Base-by-base conservation (phyloP, 2,113 vertebrate genomes). In the Rhipidura dahli region DNA sequence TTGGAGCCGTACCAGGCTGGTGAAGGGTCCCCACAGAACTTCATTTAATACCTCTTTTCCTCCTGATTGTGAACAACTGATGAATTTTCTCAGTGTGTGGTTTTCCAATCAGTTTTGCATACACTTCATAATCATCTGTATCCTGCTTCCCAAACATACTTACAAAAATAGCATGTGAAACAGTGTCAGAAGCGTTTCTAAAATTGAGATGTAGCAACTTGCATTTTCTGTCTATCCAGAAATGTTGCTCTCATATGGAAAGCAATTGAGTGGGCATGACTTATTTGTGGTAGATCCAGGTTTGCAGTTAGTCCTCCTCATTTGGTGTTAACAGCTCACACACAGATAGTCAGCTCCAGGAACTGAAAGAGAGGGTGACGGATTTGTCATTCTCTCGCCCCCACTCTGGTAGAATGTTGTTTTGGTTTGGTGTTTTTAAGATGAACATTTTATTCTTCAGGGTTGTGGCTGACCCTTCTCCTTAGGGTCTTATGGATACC, bases 41-140 rank as follows among this genome's bases (percentile, higher is more conserved):
- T 68, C 3, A 2, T 64, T 88, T 90, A 78, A 70, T 83, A 22
- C 44, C 47, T 81, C 68, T 21, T 1, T 81, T 72, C 68, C 83
- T 95, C 80, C 68, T 94, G 83, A 83, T 90, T 89, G 86, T 75
- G 91, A 92, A 13, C 39, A 90, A 84, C 64, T 61, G 80, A 83
- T 93, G 76, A 81, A 66, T 94, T 93, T 90, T 94, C 93, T 90
- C 95, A 81, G 89, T 87, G 60, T 93, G 88, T 95, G 80, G 83
- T 90, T 97, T 93, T 78, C 93, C 72, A 96, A 90, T 95, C 94
- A 94, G 86, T 93, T 95, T 85, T 93, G 88, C 85, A 83, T 90
- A 69, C 66, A 78, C 94, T 94, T 94, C 27, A 40, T 96, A 90
- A 97, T 96, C 90, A 92, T 93, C 94, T 84, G 40, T 94, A 93